Evolutionary conservation across 2,113 vertebrate species (phyloP).

Genomic region (Elanus axillaris): DNA sequence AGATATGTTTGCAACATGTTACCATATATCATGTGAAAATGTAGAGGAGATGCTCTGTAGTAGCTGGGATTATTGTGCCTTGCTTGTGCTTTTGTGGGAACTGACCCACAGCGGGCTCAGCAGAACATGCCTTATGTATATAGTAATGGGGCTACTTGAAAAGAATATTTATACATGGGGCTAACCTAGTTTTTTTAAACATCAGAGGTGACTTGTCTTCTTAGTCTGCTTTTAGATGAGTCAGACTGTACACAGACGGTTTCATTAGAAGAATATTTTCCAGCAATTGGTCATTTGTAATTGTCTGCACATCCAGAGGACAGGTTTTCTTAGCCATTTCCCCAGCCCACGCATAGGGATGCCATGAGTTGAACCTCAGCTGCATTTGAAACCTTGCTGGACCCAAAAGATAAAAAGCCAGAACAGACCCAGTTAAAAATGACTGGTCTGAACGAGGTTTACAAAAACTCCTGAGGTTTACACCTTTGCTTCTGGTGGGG

Average conservation of each 20-base stretch:
- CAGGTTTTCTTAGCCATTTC: background rate
- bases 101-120: background rate
- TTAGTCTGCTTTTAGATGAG: constrained; percentile 45
- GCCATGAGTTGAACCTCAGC: background rate
- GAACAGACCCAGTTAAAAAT: background rate
- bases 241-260: constrained; percentile 16
- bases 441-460: background rate
- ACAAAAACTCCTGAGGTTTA: background rate
- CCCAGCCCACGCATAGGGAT: background rate
- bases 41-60: constrained; percentile 44
- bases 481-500: background rate
- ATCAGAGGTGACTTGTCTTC: constrained; percentile 18
- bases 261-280: background rate
- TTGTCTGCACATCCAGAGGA: background rate
- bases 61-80: constrained; percentile 1
- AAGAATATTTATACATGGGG: constrained; percentile 23
- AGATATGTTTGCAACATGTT: background rate
- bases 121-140: constrained; percentile 25
- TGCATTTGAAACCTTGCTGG: accelerated
- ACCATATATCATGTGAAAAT: constrained; percentile 45
- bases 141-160: constrained; percentile 46
- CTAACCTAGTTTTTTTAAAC: background rate
- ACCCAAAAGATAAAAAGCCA: background rate
- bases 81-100: constrained; percentile 23
- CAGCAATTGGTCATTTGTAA: background rate